These are phyloP conservation scores for Cylindroiulus punctatus DNA, from an alignment of 2,888 invertebrate species.

Conservation along the genomic window DNA sequence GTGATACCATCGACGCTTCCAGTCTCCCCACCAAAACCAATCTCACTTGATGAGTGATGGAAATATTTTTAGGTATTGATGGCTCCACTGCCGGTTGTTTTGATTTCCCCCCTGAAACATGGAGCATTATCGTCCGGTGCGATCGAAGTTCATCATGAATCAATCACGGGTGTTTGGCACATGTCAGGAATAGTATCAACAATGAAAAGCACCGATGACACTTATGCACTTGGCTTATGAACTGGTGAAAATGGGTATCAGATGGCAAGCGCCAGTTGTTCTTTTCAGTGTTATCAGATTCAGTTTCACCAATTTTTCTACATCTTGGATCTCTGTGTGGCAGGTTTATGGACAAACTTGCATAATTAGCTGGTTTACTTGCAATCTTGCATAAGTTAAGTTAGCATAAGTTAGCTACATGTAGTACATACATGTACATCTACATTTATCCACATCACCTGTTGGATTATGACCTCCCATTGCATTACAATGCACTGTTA, in stretches of 20 bases:
- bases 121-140: not conserved
- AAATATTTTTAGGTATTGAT: not conserved
- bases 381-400: no score
- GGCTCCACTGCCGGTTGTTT: not conserved
- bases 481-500: no score
- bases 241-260: not conserved
- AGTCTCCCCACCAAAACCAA: not conserved
- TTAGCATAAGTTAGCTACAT: no score
- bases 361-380: no score
- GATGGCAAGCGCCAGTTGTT: not conserved
- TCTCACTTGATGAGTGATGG: conserved; percentile 17
- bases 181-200: not conserved
- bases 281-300: not conserved
- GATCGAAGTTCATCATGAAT: not conserved
- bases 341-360: no score
- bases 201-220: not conserved
- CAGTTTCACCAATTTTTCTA: no score
- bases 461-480: no score
- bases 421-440: no score
- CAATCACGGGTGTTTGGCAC: not conserved
- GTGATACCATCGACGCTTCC: not conserved
- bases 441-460: no score
- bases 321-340: no score
- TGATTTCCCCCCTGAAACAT: not conserved
- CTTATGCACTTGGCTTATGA: not conserved